Conservation (phyloP, 2,888 invertebrate species). For the Brachyptera risi region DNA sequence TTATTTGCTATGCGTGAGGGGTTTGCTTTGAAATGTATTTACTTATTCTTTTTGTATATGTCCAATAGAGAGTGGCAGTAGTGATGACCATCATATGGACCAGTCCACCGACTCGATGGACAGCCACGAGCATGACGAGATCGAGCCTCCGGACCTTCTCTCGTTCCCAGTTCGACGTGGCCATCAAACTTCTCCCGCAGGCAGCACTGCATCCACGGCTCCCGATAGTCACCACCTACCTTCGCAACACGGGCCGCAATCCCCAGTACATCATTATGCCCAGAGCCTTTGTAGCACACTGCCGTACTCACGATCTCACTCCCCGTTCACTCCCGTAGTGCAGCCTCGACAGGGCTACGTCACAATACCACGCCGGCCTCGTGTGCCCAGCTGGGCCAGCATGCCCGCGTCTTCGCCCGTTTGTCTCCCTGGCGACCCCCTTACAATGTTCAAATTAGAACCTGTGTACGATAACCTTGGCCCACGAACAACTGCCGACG, state of each 20-base stretch:
- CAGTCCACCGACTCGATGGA: conserved; percentile 30
- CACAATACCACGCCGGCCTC: conserved; percentile 77
- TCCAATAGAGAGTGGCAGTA: conserved; percentile 20
- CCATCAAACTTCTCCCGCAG: conserved; percentile 70
- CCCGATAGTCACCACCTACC: conserved; percentile 64
- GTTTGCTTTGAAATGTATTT: too few species aligned
- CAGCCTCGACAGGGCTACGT: conserved; percentile 78
- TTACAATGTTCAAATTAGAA: conserved; percentile 50
- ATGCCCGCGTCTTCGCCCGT: conserved; percentile 49
- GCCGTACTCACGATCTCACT: conserved; percentile 67
- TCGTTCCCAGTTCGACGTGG: conserved; percentile 71
- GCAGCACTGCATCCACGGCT: conserved; percentile 76
- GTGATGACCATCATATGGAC: conserved; percentile 28
- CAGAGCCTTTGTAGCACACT: conserved; percentile 68
- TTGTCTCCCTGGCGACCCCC: conserved; percentile 51
- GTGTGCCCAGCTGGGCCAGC: conserved; percentile 77
- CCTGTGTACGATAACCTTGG: conserved; percentile 86
- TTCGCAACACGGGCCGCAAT: conserved; percentile 44
- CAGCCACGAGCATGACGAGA: conserved; percentile 17
- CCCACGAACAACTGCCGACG: conserved; percentile 77
- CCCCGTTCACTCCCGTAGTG: conserved; percentile 59
- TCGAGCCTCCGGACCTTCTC: conserved; percentile 73
- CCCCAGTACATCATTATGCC: conserved; percentile 44
- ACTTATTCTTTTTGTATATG: too few species aligned
- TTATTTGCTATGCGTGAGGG: neutral